These are phyloP conservation scores for Amphipoea lucens DNA, from an alignment of 2,888 invertebrate genomes.

Conservation along the genomic window DNA sequence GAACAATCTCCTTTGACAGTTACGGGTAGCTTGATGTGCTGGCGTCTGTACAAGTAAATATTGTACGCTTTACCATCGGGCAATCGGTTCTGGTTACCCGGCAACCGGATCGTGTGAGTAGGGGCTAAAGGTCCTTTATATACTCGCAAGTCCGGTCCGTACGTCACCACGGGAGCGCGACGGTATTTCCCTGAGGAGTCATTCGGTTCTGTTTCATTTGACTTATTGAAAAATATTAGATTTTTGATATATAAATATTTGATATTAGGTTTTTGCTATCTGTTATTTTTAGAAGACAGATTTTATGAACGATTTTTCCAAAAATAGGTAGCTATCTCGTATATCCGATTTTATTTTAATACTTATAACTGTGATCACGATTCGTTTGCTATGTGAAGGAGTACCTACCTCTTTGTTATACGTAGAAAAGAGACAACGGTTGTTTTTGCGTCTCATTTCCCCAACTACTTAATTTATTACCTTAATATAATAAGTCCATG, in stretches of 20 bases:
- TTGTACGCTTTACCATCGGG: background rate
- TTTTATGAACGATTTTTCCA: background rate
- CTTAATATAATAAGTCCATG: too few species aligned
- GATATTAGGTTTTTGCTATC: slow-evolving; percentile 2
- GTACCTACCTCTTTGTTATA: background rate
- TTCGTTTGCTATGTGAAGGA: background rate
- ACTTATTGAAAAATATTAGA: slow-evolving; percentile 32
- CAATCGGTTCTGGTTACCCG: too few species aligned
- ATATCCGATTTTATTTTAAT: background rate
- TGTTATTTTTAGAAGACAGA: background rate
- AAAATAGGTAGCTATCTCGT: background rate
- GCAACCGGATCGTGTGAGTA: background rate
- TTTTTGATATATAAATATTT: background rate
- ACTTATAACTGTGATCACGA: background rate
- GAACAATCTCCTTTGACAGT: too few species aligned
- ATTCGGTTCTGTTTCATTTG: slow-evolving; percentile 51
- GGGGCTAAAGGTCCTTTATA: background rate
- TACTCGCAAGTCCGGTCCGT: slow-evolving; percentile 8
- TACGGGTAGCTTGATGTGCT: too few species aligned
- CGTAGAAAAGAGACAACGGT: background rate
- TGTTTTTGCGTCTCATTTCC: background rate
- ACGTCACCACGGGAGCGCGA: slow-evolving; percentile 20
- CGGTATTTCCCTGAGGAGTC: slow-evolving; percentile 54
- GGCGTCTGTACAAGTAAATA: background rate
- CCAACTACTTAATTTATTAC: too few species aligned